Percentiles rank a stretch among this genome's conserved stretches.
Evolutionary conservation across 2,113 vertebrate species (phyloP).

Genomic region (Piaya cayana): DNA sequence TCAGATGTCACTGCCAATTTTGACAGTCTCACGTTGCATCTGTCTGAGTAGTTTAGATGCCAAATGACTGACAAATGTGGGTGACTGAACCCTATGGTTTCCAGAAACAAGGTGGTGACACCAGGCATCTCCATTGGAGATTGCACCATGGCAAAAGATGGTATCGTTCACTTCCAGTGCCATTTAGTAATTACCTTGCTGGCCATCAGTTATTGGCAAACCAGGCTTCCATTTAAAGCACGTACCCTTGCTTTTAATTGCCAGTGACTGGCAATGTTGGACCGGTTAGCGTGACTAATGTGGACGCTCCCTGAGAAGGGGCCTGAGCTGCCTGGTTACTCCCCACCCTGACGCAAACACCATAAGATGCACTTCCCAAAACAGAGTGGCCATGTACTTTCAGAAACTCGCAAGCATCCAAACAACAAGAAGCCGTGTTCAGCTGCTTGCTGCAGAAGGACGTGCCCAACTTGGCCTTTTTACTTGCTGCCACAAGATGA

Average conservation of each 20-base stretch:
- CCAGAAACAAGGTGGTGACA: neutral
- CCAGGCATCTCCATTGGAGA: neutral
- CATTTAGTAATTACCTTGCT: neutral
- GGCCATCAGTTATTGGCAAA: neutral
- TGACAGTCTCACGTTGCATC: neutral
- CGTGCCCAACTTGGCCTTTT: neutral
- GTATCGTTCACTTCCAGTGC: neutral
- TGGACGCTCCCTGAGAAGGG: rapidly evolving
- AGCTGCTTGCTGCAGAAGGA: neutral
- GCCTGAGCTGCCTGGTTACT: neutral
- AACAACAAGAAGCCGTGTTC: rapidly evolving
- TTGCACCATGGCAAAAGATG: neutral
- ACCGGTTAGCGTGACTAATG: neutral
- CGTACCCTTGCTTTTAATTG: neutral
- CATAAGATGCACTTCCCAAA: neutral
- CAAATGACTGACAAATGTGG: neutral
- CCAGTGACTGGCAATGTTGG: rapidly evolving
- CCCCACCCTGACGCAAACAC: neutral
- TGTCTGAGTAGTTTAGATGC: neutral
- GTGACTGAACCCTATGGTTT: neutral
- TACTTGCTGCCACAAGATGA: neutral
- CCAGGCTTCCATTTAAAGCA: neutral
- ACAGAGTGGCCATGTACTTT: neutral
- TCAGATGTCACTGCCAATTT: neutral
- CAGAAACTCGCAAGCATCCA: neutral